Evolutionary conservation across 1,140 invertebrate species (phyloP).

Genomic region (Papilio machaon): DNA sequence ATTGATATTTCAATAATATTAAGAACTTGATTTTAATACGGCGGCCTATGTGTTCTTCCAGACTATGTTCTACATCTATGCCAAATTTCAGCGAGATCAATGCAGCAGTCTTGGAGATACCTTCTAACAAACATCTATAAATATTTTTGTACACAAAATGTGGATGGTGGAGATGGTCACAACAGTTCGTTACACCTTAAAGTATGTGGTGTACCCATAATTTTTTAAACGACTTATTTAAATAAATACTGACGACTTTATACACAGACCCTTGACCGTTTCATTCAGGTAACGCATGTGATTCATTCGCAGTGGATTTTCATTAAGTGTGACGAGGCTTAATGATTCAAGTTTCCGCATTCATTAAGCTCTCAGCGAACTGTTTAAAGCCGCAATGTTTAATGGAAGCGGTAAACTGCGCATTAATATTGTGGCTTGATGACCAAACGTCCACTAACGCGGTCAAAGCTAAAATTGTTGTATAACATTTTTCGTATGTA

Average conservation of each 20-base stretch:
- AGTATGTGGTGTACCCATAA: too few species aligned
- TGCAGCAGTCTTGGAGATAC: too few species aligned
- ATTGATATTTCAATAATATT: not conserved
- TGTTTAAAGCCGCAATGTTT: slow-evolving; percentile 68
- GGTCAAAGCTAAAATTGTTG: slow-evolving; percentile 39
- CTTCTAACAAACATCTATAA: too few species aligned
- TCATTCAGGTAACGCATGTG: slow-evolving; percentile 31
- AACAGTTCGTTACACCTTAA: too few species aligned
- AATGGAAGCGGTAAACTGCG: slow-evolving; percentile 71
- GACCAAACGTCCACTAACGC: slow-evolving; percentile 46
- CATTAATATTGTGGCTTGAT: slow-evolving; percentile 69
- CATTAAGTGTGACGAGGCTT: slow-evolving; percentile 67
- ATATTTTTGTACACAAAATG: too few species aligned
- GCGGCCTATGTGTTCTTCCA: too few species aligned
- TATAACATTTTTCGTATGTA: slow-evolving; percentile 32
- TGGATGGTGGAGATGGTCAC: too few species aligned
- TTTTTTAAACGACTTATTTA: not conserved
- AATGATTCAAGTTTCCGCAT: slow-evolving; percentile 75
- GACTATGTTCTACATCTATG: too few species aligned
- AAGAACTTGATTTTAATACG: too few species aligned
- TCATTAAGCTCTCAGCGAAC: slow-evolving; percentile 68
- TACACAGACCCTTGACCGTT: not conserved
- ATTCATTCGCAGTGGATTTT: slow-evolving; percentile 51
- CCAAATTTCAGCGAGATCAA: too few species aligned
- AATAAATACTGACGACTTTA: not conserved